A percentile compares a stretch with the other conserved stretches of the same genome.
These are phyloP conservation scores for Brachionus sp. DNA, from an alignment of 1,140 invertebrate species.

Conservation along the genomic window DNA sequence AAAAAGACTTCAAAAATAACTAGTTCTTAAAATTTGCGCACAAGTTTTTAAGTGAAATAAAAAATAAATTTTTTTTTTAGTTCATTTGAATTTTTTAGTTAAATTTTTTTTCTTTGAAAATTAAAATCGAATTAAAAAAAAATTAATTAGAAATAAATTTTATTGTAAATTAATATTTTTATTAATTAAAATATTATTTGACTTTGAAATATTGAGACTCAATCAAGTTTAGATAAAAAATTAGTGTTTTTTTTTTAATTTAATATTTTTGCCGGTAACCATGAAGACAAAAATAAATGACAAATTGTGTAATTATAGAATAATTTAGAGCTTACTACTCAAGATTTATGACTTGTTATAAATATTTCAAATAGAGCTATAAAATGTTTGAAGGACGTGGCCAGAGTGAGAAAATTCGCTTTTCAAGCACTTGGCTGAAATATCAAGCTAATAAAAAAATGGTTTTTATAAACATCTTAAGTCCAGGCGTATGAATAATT, in stretches of 20 bases:
- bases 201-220: background rate
- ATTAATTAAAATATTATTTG: background rate
- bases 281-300: slow-evolving; percentile 3
- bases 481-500: background rate
- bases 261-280: background rate
- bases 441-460: background rate
- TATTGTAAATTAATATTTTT: background rate
- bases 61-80: background rate
- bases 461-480: background rate
- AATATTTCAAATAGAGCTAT: background rate
- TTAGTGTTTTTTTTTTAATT: background rate
- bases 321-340: background rate
- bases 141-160: background rate
- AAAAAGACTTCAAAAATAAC: background rate
- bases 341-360: background rate
- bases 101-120: background rate
- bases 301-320: background rate
- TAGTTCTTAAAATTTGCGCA: background rate
- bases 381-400: background rate
- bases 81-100: background rate
- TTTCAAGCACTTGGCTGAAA: background rate
- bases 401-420: background rate
- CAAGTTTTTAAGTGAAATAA: background rate
- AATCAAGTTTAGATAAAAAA: background rate
- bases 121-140: background rate